Percentiles rank a stretch among this genome's conserved stretches.
Evolutionary conservation across 2,113 vertebrate genomes (phyloP).

Genomic region (Dasyornis broadbenti): DNA sequence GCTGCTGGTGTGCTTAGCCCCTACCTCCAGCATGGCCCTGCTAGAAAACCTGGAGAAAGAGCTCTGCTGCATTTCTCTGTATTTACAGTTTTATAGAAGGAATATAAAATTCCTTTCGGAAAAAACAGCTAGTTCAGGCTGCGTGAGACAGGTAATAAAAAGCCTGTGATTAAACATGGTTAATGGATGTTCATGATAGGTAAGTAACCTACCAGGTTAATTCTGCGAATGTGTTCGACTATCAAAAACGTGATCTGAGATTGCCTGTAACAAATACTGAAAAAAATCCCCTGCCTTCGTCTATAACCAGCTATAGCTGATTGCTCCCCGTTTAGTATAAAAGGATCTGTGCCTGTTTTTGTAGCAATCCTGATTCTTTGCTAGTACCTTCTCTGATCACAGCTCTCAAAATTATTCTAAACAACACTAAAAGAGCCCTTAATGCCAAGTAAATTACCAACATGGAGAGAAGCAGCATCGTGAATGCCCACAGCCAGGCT

Average conservation of each 20-base stretch:
- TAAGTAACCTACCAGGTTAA: constrained; percentile 7
- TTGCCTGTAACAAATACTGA: constrained; percentile 41
- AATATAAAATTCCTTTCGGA: constrained; percentile 51
- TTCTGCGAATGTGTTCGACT: background rate
- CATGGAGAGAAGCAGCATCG: background rate
- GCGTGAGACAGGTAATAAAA: constrained; percentile 44
- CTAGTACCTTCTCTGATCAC: background rate
- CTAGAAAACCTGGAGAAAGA: background rate
- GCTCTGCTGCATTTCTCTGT: constrained; percentile 10
- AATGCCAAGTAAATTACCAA: background rate
- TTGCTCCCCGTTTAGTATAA: background rate
- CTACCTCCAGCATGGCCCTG: background rate
- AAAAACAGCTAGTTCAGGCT: constrained; percentile 25
- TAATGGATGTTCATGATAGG: constrained; percentile 19
- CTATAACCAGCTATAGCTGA: background rate
- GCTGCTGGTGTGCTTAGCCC: background rate
- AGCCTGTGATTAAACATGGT: constrained; percentile 46
- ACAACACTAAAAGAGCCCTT: background rate
- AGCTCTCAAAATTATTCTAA: constrained; percentile 3
- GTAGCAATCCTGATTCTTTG: constrained; percentile 1
- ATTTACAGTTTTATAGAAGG: constrained; percentile 18
- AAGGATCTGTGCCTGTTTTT: background rate
- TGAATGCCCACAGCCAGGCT: background rate
- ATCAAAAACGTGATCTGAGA: constrained; percentile 20
- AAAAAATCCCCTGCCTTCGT: constrained; percentile 30